A percentile compares a stretch with the other conserved stretches of the same genome.
These are phyloP conservation scores for Chaetops frenatus DNA, from an alignment of 2,113 vertebrate genomes.

Conservation along the genomic window DNA sequence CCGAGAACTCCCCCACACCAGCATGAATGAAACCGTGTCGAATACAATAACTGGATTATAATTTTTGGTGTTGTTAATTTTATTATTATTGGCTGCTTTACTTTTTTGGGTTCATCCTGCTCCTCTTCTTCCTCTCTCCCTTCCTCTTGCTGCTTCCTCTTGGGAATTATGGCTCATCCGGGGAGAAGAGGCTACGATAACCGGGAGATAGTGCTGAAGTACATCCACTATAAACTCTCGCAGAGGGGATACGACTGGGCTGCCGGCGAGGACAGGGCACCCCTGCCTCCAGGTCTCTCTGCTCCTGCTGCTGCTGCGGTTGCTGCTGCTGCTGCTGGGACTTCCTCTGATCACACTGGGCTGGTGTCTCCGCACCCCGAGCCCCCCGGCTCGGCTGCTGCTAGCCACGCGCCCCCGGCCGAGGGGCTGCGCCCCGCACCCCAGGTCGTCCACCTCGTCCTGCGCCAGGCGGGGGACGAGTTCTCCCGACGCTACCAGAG, in stretches of 20 bases:
- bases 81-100: slow-evolving; percentile 56
- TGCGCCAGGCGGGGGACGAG: slow-evolving; percentile 89
- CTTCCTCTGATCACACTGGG: slow-evolving; percentile 62
- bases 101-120: slow-evolving; percentile 53
- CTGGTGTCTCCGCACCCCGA: slow-evolving; percentile 44
- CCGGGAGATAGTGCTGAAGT: slow-evolving; percentile 79
- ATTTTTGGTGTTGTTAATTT: slow-evolving; percentile 56
- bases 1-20: slow-evolving; percentile 65
- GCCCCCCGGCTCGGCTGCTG: slow-evolving; percentile 49
- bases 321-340: slow-evolving; percentile 49
- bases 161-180: slow-evolving; percentile 75
- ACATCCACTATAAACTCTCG: slow-evolving; percentile 82
- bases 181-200: slow-evolving; percentile 76
- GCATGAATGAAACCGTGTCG: slow-evolving; percentile 74
- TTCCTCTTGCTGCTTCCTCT: slow-evolving; percentile 49
- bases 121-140: slow-evolving; percentile 54
- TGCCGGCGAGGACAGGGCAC: slow-evolving; percentile 50
- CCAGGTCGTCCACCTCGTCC: slow-evolving; percentile 79
- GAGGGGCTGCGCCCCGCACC: slow-evolving; percentile 64
- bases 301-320: slow-evolving; percentile 35
- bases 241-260: slow-evolving; percentile 82
- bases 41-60: slow-evolving; percentile 73
- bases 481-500: slow-evolving; percentile 89
- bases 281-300: slow-evolving; percentile 22
- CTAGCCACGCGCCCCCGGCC: slow-evolving; percentile 61